Evolutionary conservation across 2,113 vertebrate genomes (phyloP).

Genomic region (Nansenia antarctica): DNA sequence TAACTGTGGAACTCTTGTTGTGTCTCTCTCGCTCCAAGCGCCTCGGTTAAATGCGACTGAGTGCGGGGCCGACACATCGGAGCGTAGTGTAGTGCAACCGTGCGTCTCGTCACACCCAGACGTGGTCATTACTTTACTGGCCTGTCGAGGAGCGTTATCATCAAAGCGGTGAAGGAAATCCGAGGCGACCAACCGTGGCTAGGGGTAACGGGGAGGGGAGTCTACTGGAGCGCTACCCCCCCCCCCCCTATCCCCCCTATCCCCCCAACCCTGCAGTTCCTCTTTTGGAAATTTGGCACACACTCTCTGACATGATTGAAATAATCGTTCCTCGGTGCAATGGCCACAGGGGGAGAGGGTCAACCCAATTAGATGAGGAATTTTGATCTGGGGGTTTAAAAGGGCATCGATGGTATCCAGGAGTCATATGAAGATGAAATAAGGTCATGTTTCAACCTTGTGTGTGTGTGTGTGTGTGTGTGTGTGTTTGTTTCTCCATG

Average conservation of each 20-base stretch:
- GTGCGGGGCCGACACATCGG: slow-evolving; percentile 45
- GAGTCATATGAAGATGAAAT: slow-evolving; percentile 50
- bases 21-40: slow-evolving; percentile 37
- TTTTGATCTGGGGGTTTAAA: slow-evolving; percentile 45
- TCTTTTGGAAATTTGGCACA: slow-evolving; percentile 53
- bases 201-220: slow-evolving; percentile 43
- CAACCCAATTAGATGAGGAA: slow-evolving; percentile 49
- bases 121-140: slow-evolving; percentile 55
- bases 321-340: slow-evolving; percentile 61
- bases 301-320: slow-evolving; percentile 74
- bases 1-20: slow-evolving; percentile 23
- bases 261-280: slow-evolving; percentile 41
- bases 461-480: slow-evolving; percentile 8
- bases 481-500: slow-evolving; percentile 52
- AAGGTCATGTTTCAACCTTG: slow-evolving; percentile 51
- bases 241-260: too few species aligned
- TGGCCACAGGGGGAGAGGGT: slow-evolving; percentile 21
- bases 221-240: slow-evolving; percentile 24
- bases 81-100: slow-evolving; percentile 27
- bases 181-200: slow-evolving; percentile 58
- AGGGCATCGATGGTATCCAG: slow-evolving; percentile 27
- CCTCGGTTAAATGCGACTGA: slow-evolving; percentile 41
- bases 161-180: slow-evolving; percentile 64
- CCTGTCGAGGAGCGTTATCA: slow-evolving; percentile 62
- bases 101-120: slow-evolving; percentile 34